Conservation (phyloP, 1,140 invertebrate species). For the Dreissena polymorpha region DNA sequence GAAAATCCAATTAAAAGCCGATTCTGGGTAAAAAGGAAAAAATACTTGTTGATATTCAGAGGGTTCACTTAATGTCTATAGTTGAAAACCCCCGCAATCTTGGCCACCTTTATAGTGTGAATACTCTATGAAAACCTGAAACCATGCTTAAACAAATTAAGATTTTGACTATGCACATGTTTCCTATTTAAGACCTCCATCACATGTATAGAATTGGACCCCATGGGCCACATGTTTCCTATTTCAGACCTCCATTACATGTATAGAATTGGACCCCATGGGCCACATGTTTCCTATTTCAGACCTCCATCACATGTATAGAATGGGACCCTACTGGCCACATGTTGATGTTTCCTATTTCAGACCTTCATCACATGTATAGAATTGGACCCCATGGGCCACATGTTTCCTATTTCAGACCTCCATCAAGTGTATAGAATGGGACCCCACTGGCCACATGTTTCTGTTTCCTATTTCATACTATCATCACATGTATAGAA, state of each 20-base stretch:
- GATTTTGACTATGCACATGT: too few relatives aligned
- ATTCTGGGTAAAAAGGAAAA: too few relatives aligned
- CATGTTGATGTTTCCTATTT: slow-evolving; percentile 79
- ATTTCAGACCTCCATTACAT: slow-evolving; percentile 76
- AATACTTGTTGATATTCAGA: too few relatives aligned
- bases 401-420: slow-evolving; percentile 79
- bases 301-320: slow-evolving; percentile 78
- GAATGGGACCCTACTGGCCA: slow-evolving; percentile 82
- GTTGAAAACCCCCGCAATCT: too few relatives aligned
- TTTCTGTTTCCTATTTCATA: slow-evolving; percentile 78
- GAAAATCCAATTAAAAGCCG: too few relatives aligned
- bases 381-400: slow-evolving; percentile 82
- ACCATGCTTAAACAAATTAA: too few relatives aligned
- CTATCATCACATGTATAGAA: slow-evolving; percentile 77
- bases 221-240: slow-evolving; percentile 80
- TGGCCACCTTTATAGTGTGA: too few relatives aligned
- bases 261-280: slow-evolving; percentile 81
- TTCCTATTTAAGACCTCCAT: slow-evolving; percentile 75
- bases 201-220: slow-evolving; percentile 81
- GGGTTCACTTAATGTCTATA: too few relatives aligned
- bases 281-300: slow-evolving; percentile 79
- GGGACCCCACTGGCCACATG: slow-evolving; percentile 81
- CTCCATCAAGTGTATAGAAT: slow-evolving; percentile 79
- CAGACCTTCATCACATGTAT: slow-evolving; percentile 78
- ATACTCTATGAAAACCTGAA: too few relatives aligned